Base-by-base conservation (phyloP, 2,113 vertebrate genomes). In the Phoenicopterus ruber region DNA sequence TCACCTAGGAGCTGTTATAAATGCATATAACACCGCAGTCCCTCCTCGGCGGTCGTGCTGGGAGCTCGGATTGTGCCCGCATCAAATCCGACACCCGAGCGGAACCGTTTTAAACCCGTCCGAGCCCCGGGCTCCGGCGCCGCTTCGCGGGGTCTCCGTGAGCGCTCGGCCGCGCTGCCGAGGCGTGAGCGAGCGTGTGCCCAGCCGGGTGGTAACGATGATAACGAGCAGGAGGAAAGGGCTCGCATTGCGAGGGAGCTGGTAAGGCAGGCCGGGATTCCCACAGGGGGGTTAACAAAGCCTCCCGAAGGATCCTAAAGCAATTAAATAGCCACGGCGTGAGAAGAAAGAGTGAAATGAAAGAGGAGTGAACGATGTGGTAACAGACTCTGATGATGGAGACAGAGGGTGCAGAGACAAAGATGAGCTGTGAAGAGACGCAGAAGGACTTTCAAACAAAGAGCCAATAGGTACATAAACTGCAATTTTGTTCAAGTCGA, bases 81-180 rank as follows among this genome's bases (percentile, higher is more conserved):
- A 40, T 29, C 31, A 26, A 4, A 6, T 2, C 31, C 59, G 82
- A 24, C 7, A 6, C 6, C 19, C 5, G 52, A 25, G 58, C 15
- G 10, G 7, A 16, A 15, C 8, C 26, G 17, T 4, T 47, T 3
- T 0, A 32, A 50, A 59, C 25, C 24, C 12, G 1, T 9, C 49
- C 17, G 65, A 49, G 62, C n/a, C 8, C 47, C 19, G 28, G 28
- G 15, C 22, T 13, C n/a, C n/a, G n/a, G n/a, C n/a, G n/a, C n/a
- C n/a, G 3, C 7, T 10, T 14, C 2, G 58, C 29, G 13, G 17
- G 29, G 29, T n/a, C 66, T 22, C 38, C 18, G 9, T 14, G 6
- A 6, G 65, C 38, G 34, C 10, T 21, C 34, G 13, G 67, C 59
- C 10, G 8, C 25, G 11, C 34, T 73, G 17, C 42, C n/a, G n/a